These are phyloP conservation scores for Griposia aprilina DNA, from an alignment of 2,888 invertebrate species.

Conservation along the genomic window DNA sequence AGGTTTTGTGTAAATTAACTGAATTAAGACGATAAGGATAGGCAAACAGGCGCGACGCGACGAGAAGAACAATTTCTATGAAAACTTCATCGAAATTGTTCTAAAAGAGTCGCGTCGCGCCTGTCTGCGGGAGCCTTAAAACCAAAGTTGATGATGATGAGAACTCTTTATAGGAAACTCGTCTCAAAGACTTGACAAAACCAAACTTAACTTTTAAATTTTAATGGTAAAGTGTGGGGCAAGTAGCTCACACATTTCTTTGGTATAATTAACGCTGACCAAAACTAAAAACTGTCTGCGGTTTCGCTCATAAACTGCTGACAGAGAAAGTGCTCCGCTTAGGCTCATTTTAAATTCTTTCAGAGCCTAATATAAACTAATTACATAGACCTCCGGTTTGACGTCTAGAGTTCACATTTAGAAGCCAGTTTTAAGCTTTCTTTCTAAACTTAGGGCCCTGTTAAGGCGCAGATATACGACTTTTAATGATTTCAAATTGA, in stretches of 20 bases:
- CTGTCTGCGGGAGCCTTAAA: too few species aligned
- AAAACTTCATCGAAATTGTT: too few species aligned
- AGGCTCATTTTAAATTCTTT: slow-evolving; percentile 43
- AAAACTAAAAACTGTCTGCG: slow-evolving; percentile 15
- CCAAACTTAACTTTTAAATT: slow-evolving; percentile 1
- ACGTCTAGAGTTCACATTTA: slow-evolving; percentile 24
- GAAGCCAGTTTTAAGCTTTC: slow-evolving; percentile 1
- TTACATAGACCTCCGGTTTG: slow-evolving; percentile 15
- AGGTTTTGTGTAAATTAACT: too few species aligned
- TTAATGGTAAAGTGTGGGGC: neutral
- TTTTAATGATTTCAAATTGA: too few species aligned
- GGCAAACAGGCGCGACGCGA: too few species aligned
- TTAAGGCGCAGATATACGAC: too few species aligned
- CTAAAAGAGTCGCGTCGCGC: too few species aligned
- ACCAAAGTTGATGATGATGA: neutral
- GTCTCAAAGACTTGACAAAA: neutral
- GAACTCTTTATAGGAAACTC: neutral
- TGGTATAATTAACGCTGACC: neutral
- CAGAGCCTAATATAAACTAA: slow-evolving; percentile 29
- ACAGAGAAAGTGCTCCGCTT: slow-evolving; percentile 14
- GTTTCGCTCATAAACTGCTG: slow-evolving; percentile 32
- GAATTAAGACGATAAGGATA: too few species aligned
- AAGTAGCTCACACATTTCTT: neutral
- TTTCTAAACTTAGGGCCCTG: neutral
- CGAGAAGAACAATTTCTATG: too few species aligned